Conservation (phyloP, 2,113 vertebrate genomes). For the Pachyramphus minor region DNA sequence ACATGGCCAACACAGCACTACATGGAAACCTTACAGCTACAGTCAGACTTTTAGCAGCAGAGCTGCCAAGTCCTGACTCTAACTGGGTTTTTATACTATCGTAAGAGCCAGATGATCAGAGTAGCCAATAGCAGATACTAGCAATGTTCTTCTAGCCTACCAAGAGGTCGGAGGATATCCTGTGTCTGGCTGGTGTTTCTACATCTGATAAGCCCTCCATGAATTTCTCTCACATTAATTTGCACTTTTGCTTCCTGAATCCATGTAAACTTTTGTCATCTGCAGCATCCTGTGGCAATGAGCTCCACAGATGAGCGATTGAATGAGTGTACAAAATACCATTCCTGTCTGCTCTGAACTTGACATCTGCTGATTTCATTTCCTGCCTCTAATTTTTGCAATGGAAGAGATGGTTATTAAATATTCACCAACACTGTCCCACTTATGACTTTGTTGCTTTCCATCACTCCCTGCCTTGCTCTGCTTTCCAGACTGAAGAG, state of each 20-base stretch:
- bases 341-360: neutral
- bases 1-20: neutral
- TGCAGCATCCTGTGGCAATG: neutral
- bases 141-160: neutral
- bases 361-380: conserved; percentile 22
- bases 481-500: neutral
- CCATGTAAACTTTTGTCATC: neutral
- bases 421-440: neutral
- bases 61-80: neutral
- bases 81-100: neutral
- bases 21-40: neutral
- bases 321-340: neutral
- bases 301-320: neutral
- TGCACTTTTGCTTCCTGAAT: neutral
- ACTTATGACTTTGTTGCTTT: neutral
- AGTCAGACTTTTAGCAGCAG: neutral
- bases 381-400: conserved; percentile 1
- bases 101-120: neutral
- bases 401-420: neutral
- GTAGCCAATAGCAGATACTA: neutral
- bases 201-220: neutral
- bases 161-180: neutral
- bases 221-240: neutral
- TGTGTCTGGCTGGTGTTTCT: neutral
- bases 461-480: neutral